phyloP scores from a whole-genome alignment of 2,113 vertebrate species.

The Vireo altiloquus region DNA sequence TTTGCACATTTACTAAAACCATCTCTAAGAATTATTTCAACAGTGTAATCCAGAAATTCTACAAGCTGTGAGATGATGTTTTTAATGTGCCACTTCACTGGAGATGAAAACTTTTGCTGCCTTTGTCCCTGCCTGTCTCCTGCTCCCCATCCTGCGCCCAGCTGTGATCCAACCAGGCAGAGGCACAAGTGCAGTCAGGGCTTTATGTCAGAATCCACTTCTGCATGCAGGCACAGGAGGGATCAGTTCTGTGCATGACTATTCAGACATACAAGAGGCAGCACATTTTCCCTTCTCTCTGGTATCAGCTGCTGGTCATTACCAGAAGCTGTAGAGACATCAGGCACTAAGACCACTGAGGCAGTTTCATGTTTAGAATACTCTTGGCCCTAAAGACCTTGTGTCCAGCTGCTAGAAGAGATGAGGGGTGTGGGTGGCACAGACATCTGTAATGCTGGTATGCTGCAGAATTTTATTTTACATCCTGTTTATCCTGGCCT shows the following conservation, averaged over 20 bases:
- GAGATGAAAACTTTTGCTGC: not conserved
- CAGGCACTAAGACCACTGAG: not conserved
- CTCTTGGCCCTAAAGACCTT: not conserved
- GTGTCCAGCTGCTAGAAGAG: not conserved
- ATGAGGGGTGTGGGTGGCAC: not conserved
- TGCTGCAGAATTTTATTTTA: not conserved
- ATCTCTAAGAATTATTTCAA: not conserved
- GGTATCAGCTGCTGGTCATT: not conserved
- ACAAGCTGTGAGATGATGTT: not conserved
- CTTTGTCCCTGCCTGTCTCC: not conserved
- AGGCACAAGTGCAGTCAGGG: not conserved
- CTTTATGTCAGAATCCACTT: not conserved
- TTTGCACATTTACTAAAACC: not conserved
- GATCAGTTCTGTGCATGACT: not conserved
- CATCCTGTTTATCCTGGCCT: slow-evolving; percentile 34
- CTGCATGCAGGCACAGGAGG: not conserved
- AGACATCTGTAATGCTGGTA: not conserved
- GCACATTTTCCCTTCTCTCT: not conserved
- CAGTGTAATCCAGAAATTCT: not conserved
- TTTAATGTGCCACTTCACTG: not conserved
- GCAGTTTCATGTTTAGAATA: not conserved
- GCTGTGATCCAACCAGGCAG: not conserved
- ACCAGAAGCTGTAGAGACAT: not conserved
- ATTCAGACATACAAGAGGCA: not conserved
- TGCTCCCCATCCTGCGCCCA: accelerated